phyloP scores from a whole-genome alignment of 2,888 invertebrate species.

The Dinocampus coccinellae region DNA sequence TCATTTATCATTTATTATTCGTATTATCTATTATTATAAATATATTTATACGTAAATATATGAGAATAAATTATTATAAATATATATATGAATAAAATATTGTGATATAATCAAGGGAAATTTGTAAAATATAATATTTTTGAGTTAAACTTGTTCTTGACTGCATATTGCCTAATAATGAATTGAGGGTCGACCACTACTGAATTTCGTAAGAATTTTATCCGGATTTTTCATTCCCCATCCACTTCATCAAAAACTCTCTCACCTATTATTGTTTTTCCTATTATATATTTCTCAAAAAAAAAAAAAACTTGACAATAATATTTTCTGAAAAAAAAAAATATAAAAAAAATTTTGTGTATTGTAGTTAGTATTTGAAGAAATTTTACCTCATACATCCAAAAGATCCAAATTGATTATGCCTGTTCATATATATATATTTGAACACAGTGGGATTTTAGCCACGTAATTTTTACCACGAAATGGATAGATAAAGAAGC shows the following conservation, averaged over 20 bases:
- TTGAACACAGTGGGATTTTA: conserved; percentile 43
- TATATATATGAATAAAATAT: no score
- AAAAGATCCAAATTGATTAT: conserved; percentile 29
- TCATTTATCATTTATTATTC: no score
- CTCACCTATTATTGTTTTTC: not conserved
- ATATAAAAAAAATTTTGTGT: no score
- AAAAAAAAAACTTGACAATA: no score
- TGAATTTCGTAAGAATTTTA: conserved; percentile 32
- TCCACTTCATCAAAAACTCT: not conserved
- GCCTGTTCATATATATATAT: conserved; percentile 25
- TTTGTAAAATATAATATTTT: not conserved
- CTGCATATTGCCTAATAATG: not conserved
- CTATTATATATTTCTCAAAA: not conserved
- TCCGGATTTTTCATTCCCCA: conserved; percentile 9
- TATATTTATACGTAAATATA: no score
- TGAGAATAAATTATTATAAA: no score
- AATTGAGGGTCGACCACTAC: conserved; percentile 28
- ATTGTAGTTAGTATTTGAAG: no score
- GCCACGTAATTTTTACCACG: conserved; percentile 12
- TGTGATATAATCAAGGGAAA: no score
- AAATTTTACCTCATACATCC: not conserved
- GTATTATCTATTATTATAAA: no score
- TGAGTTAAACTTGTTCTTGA: not conserved
- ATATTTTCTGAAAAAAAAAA: no score
- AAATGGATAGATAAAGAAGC: conserved; percentile 23